Evolutionary conservation across 2,113 vertebrate species (phyloP), one percentile per base, ranked within the genome.

Genomic region (Oncorhynchus tshawytscha): DNA sequence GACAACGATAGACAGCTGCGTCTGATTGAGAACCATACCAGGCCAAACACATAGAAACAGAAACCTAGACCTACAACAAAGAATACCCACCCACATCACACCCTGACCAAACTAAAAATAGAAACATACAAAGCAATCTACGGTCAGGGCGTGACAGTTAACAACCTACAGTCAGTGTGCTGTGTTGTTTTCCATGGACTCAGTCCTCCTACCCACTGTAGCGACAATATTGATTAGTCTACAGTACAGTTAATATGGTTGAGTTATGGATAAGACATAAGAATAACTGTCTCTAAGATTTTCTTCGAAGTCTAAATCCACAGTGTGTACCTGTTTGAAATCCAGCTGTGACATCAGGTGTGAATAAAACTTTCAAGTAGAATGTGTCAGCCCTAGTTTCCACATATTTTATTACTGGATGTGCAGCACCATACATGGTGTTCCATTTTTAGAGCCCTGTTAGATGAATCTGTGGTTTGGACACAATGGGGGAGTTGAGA

Each of bases 401-500:
- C 73, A 80, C 76, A 84, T 87, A 86, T 89, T 87, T n/a, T 68
- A 18, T 92, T 83, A 88, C 86, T 86, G 13, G 73, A 16, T n/a
- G 48, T 22, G 22, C 66, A 22, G 65, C 31, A 39, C n/a, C 5
- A 39, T 9, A 82, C 78, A 88, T 87, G 76, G 65, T 75, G 84
- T 86, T 82, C 83, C 82, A 82, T 82, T 90, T 90, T 86, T 86
- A 89, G 88, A 88, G 79, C 82, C 81, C 82, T 74, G 78, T 87
- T 90, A 91, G 89, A 90, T 73, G 80, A 90, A 92, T 88, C 86
- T 86, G 84, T 83, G 82, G 88, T 85, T 89, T 87, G 86, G 82
- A 87, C 86, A 88, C 89, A 84, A 87, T 87, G 77, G 88, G 74
- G 80, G 79, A 84, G 86, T 83, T 74, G 84, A 81, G 82, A 87